Conservation (phyloP, 2,113 vertebrate species). For the Neolamprologus falcicula region DNA sequence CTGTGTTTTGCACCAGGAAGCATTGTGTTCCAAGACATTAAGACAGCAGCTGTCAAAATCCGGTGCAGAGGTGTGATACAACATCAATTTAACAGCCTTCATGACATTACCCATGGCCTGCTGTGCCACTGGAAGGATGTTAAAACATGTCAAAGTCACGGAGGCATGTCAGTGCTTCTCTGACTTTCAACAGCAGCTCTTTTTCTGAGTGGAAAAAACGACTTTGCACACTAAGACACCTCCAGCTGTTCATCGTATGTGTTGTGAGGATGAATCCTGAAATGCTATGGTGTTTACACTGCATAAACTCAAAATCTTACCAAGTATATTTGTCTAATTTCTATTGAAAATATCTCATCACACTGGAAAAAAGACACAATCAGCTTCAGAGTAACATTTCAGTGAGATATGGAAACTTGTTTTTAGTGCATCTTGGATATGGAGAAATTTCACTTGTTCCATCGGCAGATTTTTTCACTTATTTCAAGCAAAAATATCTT, state of each 20-base stretch:
- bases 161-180: neutral
- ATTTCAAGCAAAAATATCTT: neutral
- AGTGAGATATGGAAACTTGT: neutral
- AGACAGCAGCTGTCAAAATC: neutral
- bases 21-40: neutral
- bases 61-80: neutral
- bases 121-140: neutral
- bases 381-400: neutral
- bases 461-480: neutral
- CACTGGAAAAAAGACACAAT: neutral
- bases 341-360: rapidly evolving
- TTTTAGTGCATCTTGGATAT: neutral
- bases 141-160: neutral
- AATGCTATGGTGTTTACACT: rapidly evolving
- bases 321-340: neutral
- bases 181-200: neutral
- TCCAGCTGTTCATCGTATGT: neutral
- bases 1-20: neutral
- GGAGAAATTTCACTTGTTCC: neutral
- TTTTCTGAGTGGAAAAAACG: neutral
- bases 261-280: neutral
- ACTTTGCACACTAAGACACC: neutral
- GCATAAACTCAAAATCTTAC: neutral
- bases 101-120: neutral
- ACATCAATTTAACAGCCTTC: neutral